These are phyloP conservation scores for Cinclus mexicanus DNA, from an alignment of 2,113 vertebrate genomes.

Conservation along the genomic window DNA sequence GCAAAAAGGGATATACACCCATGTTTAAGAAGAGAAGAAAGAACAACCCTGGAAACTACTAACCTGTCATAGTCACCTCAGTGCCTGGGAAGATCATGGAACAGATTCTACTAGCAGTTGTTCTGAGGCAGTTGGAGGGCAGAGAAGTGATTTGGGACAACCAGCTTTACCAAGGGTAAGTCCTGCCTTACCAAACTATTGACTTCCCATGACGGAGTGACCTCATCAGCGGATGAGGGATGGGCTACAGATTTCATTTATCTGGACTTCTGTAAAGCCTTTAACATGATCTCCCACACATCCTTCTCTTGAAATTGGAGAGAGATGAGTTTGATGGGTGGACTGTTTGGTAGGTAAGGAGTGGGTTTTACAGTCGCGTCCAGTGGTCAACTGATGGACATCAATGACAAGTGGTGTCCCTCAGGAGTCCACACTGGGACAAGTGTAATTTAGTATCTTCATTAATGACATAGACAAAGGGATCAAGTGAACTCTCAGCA, in stretches of 20 bases:
- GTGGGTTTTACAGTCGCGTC: neutral
- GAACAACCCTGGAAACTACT: neutral
- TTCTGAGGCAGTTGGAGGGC: neutral
- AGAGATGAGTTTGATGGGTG: neutral
- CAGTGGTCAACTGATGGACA: neutral
- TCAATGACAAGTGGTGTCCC: neutral
- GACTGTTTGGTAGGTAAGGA: neutral
- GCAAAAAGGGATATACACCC: rapidly evolving
- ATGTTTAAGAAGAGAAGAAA: neutral
- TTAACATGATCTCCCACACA: neutral
- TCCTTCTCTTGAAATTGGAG: neutral
- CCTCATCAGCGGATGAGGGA: neutral
- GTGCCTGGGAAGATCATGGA: neutral
- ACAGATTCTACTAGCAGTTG: neutral
- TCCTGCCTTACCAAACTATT: neutral
- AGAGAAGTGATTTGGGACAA: neutral
- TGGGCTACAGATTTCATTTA: neutral
- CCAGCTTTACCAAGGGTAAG: neutral
- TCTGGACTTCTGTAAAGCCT: neutral
- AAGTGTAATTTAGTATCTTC: neutral
- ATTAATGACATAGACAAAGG: neutral
- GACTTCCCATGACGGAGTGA: neutral
- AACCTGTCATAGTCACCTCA: neutral
- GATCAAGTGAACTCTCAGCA: rapidly evolving
- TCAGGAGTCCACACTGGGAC: neutral